Evolutionary conservation across 2,888 invertebrate species (phyloP), one percentile per base, ranked within the genome.

Genomic region (Plebejus argus): DNA sequence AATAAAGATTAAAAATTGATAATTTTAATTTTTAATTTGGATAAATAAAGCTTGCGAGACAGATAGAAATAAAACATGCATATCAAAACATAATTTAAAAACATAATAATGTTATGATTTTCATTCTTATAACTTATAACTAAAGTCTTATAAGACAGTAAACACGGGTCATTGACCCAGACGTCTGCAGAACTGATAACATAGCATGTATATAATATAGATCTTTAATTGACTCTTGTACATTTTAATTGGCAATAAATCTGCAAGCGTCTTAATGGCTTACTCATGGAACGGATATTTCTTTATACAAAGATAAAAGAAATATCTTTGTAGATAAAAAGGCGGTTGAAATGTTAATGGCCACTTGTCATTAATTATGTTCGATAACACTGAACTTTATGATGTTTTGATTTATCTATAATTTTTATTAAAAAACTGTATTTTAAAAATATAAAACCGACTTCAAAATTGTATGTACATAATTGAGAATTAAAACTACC

Each of bases 221-320:
- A 86, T 84, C 85, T 89, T 93, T 92, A 93, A 93, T 93, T 93
- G 93, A 89, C 83, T 83, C 87, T 86, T 87, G 89, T 89, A 90
- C 89, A 89, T 89, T 91, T 93, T 92, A 93, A 93, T 93, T 93
- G 93, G 86, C 84, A 87, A 87, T 92, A 90, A 91, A 90, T 92
- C 87, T 85, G 79, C 80, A 81, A 82, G 82, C 83, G 85, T 83
- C 86, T 85, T 91, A 91, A 91, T 89, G 88, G 87, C 83, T 83
- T 83, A 81, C 86, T 86, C 80, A 76, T 82, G 85, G 83, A 85
- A 88, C 84, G 84, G 83, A 87, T 86, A 84, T 84, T 85, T 83
- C 83, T 81, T 82, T 83, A 83, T 82, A 82, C 80, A 78, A 77
- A 56, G 66, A 49, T 77, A 76, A 80, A 79, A 82, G 81, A 81